Percentiles rank a stretch among this genome's conserved stretches.
These are phyloP conservation scores for Mythimna lalbum DNA, from an alignment of 2,888 invertebrate species.

Conservation along the genomic window DNA sequence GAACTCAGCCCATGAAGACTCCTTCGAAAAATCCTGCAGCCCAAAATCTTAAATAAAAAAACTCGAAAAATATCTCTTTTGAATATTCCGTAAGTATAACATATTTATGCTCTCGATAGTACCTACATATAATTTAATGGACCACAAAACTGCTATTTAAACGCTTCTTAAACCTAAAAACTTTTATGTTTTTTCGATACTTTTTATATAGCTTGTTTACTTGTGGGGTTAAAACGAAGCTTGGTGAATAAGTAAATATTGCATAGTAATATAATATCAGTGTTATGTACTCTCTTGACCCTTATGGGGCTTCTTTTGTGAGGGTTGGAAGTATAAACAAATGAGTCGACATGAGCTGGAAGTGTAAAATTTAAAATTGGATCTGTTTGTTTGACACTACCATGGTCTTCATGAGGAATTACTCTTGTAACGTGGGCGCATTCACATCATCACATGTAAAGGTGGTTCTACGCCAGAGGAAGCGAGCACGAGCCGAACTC, in stretches of 20 bases:
- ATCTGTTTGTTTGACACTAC: not conserved
- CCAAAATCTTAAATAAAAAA: no score
- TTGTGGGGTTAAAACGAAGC: conserved; percentile 22
- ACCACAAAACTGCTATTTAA: conserved; percentile 47
- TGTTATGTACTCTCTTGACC: conserved; percentile 49
- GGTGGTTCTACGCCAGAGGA: no score
- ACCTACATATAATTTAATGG: conserved; percentile 26
- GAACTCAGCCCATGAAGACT: no score
- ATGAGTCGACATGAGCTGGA: conserved; percentile 18
- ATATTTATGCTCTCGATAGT: not conserved
- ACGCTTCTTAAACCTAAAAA: conserved; percentile 35
- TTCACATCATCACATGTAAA: no score
- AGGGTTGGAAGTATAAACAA: conserved; percentile 39
- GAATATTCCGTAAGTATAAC: not conserved
- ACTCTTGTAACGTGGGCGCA: no score
- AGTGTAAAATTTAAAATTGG: not conserved
- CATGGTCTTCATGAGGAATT: no score
- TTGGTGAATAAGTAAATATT: conserved; percentile 40
- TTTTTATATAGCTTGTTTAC: conserved; percentile 20
- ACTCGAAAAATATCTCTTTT: not conserved
- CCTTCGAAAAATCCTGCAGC: no score
- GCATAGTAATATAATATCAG: conserved; percentile 49
- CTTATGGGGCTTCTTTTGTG: conserved; percentile 47
- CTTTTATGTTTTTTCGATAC: conserved; percentile 52
- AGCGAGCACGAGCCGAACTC: no score